Evolutionary conservation across 2,888 invertebrate genomes (phyloP).

Genomic region (Phaonia tiefii): DNA sequence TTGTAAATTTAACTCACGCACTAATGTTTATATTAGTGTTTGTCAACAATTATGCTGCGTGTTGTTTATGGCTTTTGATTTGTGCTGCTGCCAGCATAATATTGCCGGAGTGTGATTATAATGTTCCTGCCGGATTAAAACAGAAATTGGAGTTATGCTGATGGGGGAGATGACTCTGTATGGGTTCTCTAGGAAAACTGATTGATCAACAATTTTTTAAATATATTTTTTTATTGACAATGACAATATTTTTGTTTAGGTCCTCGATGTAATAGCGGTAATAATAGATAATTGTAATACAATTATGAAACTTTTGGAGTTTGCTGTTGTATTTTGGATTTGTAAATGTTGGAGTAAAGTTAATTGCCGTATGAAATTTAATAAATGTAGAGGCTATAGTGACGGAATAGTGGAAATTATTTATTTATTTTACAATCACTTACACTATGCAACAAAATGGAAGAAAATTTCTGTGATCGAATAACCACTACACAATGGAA

Average conservation of each 20-base stretch:
- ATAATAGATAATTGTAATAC: conserved; percentile 40
- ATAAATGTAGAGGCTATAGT: conserved; percentile 3
- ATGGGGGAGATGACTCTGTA: neutral
- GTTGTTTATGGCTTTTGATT: neutral
- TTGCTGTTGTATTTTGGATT: neutral
- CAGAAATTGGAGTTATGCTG: neutral
- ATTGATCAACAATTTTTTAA: conserved; percentile 3
- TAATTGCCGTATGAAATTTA: neutral
- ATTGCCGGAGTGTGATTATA: too few species aligned
- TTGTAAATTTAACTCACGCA: conserved; percentile 61
- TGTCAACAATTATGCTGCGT: conserved; percentile 5
- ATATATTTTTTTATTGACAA: conserved; percentile 21
- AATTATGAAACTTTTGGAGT: neutral
- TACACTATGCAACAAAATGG: too few species aligned
- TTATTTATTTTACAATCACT: neutral
- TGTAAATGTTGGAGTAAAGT: neutral
- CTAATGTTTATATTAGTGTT: conserved; percentile 42
- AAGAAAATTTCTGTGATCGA: too few species aligned
- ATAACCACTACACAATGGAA: too few species aligned
- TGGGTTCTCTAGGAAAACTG: neutral
- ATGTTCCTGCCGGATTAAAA: conserved; percentile 30
- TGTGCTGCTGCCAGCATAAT: conserved; percentile 34
- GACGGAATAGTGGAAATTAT: neutral
- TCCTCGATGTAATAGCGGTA: conserved; percentile 14
- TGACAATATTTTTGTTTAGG: conserved; percentile 17